phyloP scores from a whole-genome alignment of 2,113 vertebrate species.

The Typhlomys cinereus region DNA sequence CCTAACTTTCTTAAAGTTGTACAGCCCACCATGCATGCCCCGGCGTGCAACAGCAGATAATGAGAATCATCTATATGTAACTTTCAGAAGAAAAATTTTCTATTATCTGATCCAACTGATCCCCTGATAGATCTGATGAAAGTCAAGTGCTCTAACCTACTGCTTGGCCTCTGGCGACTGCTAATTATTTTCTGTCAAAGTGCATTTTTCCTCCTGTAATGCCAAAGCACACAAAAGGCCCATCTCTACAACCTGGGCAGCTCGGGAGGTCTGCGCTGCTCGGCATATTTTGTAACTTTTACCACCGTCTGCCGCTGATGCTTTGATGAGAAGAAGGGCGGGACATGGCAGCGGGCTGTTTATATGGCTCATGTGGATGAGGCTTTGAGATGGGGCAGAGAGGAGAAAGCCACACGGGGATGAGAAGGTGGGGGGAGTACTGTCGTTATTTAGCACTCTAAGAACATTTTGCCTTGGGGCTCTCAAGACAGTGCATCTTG shows the following conservation, averaged over 20 bases:
- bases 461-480: conserved; percentile 81
- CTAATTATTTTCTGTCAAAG: conserved; percentile 92
- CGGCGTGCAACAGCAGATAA: conserved; percentile 81
- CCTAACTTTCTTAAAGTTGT: conserved; percentile 79
- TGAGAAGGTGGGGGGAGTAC: conserved; percentile 77
- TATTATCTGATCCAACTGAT: conserved; percentile 88
- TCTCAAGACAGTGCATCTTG: conserved; percentile 78
- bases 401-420: conserved; percentile 86
- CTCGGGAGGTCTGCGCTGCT: conserved; percentile 47
- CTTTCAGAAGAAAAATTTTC: conserved; percentile 81
- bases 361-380: conserved; percentile 86
- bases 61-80: conserved; percentile 86
- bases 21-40: conserved; percentile 78
- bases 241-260: conserved; percentile 76
- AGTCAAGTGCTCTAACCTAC: conserved; percentile 88
- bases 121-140: conserved; percentile 85
- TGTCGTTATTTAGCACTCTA: conserved; percentile 83
- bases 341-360: conserved; percentile 88
- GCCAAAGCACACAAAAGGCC: conserved; percentile 83
- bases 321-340: too few relatives aligned
- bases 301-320: conserved; percentile 82
- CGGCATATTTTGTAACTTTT: conserved; percentile 90
- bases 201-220: conserved; percentile 83
- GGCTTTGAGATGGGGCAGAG: conserved; percentile 82
- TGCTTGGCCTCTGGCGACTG: conserved; percentile 88